phyloP scores from a whole-genome alignment of 1,140 invertebrate genomes.

The Hypothenemus hampei region DNA sequence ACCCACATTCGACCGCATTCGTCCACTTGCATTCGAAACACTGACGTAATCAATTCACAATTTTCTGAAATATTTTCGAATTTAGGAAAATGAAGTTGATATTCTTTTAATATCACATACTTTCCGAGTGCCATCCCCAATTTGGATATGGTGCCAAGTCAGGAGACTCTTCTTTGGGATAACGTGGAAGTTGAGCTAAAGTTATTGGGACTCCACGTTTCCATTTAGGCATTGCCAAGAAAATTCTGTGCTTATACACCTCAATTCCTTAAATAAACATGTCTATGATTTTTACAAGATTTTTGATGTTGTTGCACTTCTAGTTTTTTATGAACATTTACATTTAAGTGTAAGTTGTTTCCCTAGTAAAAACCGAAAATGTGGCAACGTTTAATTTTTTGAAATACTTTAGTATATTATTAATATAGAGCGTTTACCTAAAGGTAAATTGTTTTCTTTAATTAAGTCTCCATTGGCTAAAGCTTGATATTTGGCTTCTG shows the following conservation, averaged over 20 bases:
- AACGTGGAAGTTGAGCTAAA: conserved; percentile 55
- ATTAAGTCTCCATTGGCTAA: conserved; percentile 56
- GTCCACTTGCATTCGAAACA: conserved; percentile 70
- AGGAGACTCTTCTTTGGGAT: conserved; percentile 55
- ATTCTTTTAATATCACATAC: too few relatives aligned
- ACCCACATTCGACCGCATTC: conserved; percentile 68
- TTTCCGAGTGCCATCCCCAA: conserved; percentile 64
- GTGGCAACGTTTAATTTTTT: too few relatives aligned
- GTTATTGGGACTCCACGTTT: conserved; percentile 71
- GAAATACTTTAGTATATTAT: too few relatives aligned
- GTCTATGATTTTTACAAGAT: too few relatives aligned
- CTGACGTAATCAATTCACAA: conserved; percentile 67
- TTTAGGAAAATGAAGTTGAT: too few relatives aligned
- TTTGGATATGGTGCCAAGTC: conserved; percentile 65
- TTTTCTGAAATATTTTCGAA: conserved; percentile 26
- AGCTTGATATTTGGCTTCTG: conserved; percentile 47
- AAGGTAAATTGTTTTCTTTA: conserved; percentile 65
- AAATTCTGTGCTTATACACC: conserved; percentile 59
- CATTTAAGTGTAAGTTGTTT: too few relatives aligned
- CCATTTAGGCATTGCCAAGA: conserved; percentile 73
- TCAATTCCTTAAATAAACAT: conserved; percentile 58
- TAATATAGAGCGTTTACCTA: too few relatives aligned
- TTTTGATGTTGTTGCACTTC: too few relatives aligned
- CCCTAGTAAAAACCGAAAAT: too few relatives aligned
- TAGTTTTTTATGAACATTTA: too few relatives aligned